phyloP scores from a whole-genome alignment of 2,113 vertebrate species.

The Cyrtonyx montezumae region DNA sequence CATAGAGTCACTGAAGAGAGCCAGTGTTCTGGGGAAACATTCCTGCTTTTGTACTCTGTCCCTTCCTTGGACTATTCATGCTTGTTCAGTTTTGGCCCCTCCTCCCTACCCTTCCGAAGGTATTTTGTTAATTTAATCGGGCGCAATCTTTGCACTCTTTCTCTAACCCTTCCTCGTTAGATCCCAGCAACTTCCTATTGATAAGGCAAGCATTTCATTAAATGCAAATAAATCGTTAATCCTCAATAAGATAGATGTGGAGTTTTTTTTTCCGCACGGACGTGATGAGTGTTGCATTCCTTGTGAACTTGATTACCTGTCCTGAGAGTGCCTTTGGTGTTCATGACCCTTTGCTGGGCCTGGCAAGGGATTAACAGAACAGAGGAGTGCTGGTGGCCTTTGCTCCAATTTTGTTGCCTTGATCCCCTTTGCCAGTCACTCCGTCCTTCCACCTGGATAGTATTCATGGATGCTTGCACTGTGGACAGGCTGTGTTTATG shows the following conservation, averaged over 20 bases:
- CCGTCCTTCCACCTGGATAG: neutral
- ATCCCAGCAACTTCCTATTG: neutral
- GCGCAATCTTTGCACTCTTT: conserved; percentile 22
- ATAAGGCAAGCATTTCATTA: neutral
- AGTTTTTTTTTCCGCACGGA: neutral
- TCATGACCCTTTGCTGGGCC: accelerated
- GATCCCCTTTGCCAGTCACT: neutral
- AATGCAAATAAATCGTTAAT: conserved; percentile 15
- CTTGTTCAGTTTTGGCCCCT: neutral
- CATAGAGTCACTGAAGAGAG: neutral
- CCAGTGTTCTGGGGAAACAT: neutral
- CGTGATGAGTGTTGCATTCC: neutral
- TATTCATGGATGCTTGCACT: accelerated
- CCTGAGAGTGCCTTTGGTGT: neutral
- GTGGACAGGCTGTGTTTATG: neutral
- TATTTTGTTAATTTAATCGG: neutral
- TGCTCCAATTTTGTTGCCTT: neutral
- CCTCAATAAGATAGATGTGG: neutral
- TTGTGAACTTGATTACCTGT: neutral
- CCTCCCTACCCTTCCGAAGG: neutral
- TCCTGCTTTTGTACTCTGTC: conserved; percentile 3
- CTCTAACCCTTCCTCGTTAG: neutral
- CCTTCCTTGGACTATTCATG: neutral
- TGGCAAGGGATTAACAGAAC: neutral
- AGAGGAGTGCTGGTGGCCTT: neutral